Evolutionary conservation across 1,140 invertebrate genomes (phyloP), one percentile per base, ranked within the genome.

Genomic region (Protaetia brevitarsis): DNA sequence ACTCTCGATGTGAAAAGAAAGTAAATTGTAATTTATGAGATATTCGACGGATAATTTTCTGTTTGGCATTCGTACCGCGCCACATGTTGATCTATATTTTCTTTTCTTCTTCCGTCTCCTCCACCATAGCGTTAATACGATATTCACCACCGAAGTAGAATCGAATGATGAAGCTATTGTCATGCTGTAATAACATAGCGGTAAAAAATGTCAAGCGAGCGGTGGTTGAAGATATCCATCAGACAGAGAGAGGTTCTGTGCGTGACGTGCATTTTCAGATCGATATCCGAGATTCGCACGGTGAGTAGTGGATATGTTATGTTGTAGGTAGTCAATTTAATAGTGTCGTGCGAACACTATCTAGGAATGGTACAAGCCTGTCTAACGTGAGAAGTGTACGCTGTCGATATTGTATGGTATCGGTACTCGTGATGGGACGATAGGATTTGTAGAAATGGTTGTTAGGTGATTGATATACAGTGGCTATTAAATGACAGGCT

Each of bases 201-300:
- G 59, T 61, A 31, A 61, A 61, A 51, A 51, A 51, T 10, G 41
- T 51, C 19, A 10, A 51, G 19, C 41, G 3, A 13, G 13, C 29
- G 28, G 29, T 31, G 59, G 59, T 61, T 36, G 59, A 29, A 34
- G 59, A 61, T 61, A 61, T 61, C 29, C 29, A 61, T 61, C 59
- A 61, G 30, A 30, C 59, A 10, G 28, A 28, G 21, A 36, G 41
- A 23, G 5, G 8, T 51, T 19, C 13, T 19, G 41, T 51, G 59
- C 59, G 59, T 61, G 59, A 61, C 59, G 36, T 61, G 59, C 59
- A 61, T 61, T 34, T 61, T 36, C 59, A 61, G 59, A 61, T 61
- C 36, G 59, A 61, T 36, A 61, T 61, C 31, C 59, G 29, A 61
- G 59, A 61, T 61, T 61, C 59, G 59, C 59, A 61, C 28, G 16